Evolutionary conservation across 1,140 invertebrate species (phyloP).

Genomic region (Triops cancriformis): DNA sequence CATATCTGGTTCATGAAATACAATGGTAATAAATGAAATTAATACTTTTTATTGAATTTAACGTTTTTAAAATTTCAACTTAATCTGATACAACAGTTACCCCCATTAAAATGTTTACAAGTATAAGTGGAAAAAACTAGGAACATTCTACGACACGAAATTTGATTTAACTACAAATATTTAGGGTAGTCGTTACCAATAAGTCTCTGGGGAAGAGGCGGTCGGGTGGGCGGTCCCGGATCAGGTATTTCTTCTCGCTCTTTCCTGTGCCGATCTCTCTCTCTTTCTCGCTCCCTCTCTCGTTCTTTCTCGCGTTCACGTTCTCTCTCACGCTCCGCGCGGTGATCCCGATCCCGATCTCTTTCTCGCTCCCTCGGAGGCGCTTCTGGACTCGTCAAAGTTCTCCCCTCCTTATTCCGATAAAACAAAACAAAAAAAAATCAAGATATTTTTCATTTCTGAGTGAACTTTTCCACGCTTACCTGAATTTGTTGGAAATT

Average conservation of each 20-base stretch:
- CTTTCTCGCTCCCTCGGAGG: constrained; percentile 22
- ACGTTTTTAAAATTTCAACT: too few species aligned
- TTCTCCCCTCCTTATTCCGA: constrained; percentile 55
- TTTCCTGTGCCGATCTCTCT: constrained; percentile 24
- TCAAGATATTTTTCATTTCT: constrained; percentile 18
- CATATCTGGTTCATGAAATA: too few species aligned
- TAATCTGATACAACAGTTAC: too few species aligned
- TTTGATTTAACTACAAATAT: too few species aligned
- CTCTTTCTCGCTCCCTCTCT: constrained; percentile 27
- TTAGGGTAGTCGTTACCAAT: constrained; percentile 52
- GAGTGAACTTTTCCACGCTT: background rate
- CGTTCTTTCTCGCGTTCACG: constrained; percentile 22
- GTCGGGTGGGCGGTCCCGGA: constrained; percentile 70
- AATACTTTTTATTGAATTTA: too few species aligned
- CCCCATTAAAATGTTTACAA: too few species aligned
- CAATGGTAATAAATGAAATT: too few species aligned
- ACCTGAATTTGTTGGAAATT: constrained; percentile 95
- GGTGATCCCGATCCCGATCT: constrained; percentile 22
- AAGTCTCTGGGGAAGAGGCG: constrained; percentile 75
- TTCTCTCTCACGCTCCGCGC: constrained; percentile 19
- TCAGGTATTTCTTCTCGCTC: constrained; percentile 54
- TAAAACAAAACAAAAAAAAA: constrained; percentile 32
- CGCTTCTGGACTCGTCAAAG: constrained; percentile 45
- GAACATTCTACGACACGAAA: background rate
- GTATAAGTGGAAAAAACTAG: background rate